phyloP scores from a whole-genome alignment of 2,113 vertebrate species.

The Brachyhypopomus gauderio region DNA sequence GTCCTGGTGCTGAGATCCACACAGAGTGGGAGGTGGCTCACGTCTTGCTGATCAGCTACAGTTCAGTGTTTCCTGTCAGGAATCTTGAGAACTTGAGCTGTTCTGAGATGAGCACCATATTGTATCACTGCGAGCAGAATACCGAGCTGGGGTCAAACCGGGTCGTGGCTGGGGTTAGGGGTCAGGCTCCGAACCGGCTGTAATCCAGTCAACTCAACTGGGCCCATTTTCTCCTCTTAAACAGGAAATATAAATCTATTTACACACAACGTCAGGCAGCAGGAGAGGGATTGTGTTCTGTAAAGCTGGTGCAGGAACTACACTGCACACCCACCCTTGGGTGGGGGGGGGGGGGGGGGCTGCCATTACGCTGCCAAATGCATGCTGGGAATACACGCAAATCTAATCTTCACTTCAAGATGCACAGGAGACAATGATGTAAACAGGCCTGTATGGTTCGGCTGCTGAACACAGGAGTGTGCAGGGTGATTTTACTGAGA shows the following conservation, averaged over 20 bases:
- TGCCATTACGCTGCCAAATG: too few relatives aligned
- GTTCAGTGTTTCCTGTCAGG: not conserved
- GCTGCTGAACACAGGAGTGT: too few relatives aligned
- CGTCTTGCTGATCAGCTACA: not conserved
- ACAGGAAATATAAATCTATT: not conserved
- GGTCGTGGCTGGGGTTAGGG: not conserved
- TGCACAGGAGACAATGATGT: too few relatives aligned
- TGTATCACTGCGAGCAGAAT: not conserved
- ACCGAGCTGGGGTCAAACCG: not conserved
- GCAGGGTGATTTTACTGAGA: too few relatives aligned
- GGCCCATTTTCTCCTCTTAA: not conserved
- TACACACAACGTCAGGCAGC: not conserved
- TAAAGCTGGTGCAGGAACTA: slow-evolving; percentile 41
- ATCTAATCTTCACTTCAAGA: too few relatives aligned
- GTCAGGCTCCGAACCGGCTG: too few relatives aligned
- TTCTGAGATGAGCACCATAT: not conserved
- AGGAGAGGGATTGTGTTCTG: not conserved
- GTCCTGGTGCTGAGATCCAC: not conserved
- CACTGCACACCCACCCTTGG: not conserved
- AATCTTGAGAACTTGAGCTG: not conserved
- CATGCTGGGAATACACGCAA: too few relatives aligned
- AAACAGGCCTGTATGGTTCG: too few relatives aligned
- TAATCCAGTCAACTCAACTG: not conserved
- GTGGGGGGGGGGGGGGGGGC: too few relatives aligned
- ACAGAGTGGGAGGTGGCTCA: not conserved